Conservation (phyloP, 2,888 invertebrate species). For the Tetrapedia diversipes region DNA sequence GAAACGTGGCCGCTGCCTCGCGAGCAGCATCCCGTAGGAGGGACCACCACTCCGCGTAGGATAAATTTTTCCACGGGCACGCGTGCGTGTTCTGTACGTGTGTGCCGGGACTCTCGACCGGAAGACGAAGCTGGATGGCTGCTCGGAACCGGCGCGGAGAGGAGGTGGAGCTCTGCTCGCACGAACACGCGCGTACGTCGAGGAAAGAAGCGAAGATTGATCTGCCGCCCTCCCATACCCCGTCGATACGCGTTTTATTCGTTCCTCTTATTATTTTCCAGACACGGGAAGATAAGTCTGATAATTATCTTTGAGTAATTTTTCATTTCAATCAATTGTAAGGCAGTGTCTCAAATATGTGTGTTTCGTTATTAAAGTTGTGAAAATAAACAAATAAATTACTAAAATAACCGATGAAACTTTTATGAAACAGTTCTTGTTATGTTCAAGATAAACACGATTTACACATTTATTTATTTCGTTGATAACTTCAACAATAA, state of each 20-base stretch:
- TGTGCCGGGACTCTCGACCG: constrained; percentile 57
- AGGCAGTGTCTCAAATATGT: too few species aligned
- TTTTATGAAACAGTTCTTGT: too few species aligned
- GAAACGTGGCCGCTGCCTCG: constrained; percentile 59
- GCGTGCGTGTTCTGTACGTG: constrained; percentile 69
- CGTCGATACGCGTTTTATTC: constrained; percentile 69
- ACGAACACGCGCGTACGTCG: constrained; percentile 12
- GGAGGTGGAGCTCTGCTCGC: constrained; percentile 50
- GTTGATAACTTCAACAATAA: too few species aligned
- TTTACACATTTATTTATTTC: too few species aligned
- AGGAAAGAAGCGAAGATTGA: constrained; percentile 67
- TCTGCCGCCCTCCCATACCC: constrained; percentile 65
- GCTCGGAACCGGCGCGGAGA: constrained; percentile 56
- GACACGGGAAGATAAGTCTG: too few species aligned
- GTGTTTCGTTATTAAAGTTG: too few species aligned
- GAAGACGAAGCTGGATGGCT: constrained; percentile 69
- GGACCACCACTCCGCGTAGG: constrained; percentile 49
- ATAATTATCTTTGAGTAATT: too few species aligned
- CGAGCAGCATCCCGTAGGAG: constrained; percentile 58
- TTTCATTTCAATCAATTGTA: too few species aligned
- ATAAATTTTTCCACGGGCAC: constrained; percentile 64
- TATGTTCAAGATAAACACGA: too few species aligned
- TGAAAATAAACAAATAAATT: too few species aligned
- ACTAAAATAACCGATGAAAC: too few species aligned
- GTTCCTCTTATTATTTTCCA: constrained; percentile 50